Evolutionary conservation across 2,113 vertebrate genomes (phyloP).

Genomic region (Etheostoma spectabile): DNA sequence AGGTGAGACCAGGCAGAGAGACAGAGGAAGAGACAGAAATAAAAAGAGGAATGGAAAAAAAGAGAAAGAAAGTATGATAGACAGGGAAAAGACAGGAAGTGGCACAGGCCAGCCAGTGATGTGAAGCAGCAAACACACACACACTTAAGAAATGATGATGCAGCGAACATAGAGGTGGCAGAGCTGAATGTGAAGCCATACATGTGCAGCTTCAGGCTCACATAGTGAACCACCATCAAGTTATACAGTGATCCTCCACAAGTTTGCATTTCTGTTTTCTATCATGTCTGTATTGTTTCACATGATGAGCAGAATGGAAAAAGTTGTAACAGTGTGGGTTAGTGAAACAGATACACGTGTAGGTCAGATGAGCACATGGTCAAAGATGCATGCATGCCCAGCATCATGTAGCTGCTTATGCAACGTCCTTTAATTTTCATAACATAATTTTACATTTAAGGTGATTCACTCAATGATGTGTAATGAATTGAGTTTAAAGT

Average conservation of each 20-base stretch:
- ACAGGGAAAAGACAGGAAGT: constrained; percentile 59
- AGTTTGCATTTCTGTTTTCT: background rate
- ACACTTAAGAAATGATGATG: constrained; percentile 3
- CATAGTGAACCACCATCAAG: background rate
- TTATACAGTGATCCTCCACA: constrained; percentile 1
- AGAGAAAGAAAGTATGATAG: constrained; percentile 60
- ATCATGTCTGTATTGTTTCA: constrained; percentile 11
- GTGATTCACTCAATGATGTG: background rate
- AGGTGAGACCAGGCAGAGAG: constrained; percentile 69
- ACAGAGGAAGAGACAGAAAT: constrained; percentile 35
- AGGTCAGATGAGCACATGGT: constrained; percentile 11
- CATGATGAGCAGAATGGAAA: background rate
- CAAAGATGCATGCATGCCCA: background rate
- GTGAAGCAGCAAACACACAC: constrained; percentile 37
- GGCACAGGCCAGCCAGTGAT: constrained; percentile 42
- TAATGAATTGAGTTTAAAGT: background rate
- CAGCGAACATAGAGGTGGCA: background rate
- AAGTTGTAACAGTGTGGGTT: background rate
- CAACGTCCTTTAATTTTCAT: background rate
- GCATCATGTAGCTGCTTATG: background rate
- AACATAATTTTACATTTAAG: background rate
- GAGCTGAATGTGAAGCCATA: background rate
- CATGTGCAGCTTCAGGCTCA: background rate
- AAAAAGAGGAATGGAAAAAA: constrained; percentile 42
- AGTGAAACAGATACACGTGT: constrained; percentile 37